Evolutionary conservation across 2,888 invertebrate genomes (phyloP).

Genomic region (Cerastoderma edule): DNA sequence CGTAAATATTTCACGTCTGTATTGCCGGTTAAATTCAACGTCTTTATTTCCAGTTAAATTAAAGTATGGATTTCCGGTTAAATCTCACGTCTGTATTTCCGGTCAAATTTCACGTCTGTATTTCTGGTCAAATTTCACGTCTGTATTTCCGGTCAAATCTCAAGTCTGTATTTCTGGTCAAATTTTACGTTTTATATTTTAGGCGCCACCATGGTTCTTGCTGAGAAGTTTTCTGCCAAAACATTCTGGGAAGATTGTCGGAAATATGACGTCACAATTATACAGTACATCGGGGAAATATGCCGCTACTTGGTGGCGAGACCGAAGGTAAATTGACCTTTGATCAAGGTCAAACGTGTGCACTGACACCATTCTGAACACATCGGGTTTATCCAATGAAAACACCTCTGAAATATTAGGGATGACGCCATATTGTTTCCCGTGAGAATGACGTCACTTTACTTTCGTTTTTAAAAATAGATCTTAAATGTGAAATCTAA

Average conservation of each 20-base stretch:
- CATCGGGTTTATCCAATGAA: not conserved
- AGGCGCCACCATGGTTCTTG: slow-evolving; percentile 92
- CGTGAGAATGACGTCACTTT: not conserved
- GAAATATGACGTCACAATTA: slow-evolving; percentile 95
- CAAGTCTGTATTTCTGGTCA: no score
- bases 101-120: no score
- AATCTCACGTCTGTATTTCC: no score
- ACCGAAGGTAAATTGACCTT: slow-evolving; percentile 73
- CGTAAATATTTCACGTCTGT: no score
- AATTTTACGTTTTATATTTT: no score
- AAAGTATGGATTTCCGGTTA: no score
- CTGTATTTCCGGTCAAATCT: no score
- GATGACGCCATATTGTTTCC: not conserved
- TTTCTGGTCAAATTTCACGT: no score
- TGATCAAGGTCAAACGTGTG: not conserved
- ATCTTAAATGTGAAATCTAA: not conserved
- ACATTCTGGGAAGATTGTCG: slow-evolving; percentile 96
- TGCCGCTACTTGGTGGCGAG: slow-evolving; percentile 85
- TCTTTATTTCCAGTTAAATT: no score
- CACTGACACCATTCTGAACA: not conserved
- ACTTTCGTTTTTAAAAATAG: not conserved
- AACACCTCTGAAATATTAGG: not conserved
- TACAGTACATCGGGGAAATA: slow-evolving; percentile 85
- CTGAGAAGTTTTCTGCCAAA: slow-evolving; percentile 96
- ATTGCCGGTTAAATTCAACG: no score